These are phyloP conservation scores for Lasioglossum figueresi DNA, from an alignment of 2,888 invertebrate species.

Conservation along the genomic window DNA sequence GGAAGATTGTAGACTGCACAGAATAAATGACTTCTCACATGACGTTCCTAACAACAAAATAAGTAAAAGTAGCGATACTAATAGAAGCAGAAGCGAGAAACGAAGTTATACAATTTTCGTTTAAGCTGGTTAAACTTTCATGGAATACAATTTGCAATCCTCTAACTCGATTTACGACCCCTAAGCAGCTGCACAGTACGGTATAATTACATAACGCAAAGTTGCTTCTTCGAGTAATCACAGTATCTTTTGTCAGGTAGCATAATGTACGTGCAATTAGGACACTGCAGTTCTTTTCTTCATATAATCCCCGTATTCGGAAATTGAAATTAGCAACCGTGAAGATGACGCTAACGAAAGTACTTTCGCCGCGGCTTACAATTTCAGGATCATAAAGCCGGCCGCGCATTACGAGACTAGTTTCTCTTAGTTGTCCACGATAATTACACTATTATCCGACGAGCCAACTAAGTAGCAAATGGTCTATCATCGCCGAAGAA, in stretches of 20 bases:
- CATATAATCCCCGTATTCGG: constrained; percentile 13
- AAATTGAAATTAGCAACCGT: constrained; percentile 36
- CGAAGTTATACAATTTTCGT: not conserved
- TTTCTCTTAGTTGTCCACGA: constrained; percentile 50
- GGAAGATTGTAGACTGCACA: not conserved
- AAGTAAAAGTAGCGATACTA: not conserved
- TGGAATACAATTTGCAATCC: not conserved
- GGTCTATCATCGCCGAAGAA: constrained; percentile 28
- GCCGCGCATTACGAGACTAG: constrained; percentile 24
- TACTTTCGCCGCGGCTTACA: constrained; percentile 35
- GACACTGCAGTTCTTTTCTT: not conserved
- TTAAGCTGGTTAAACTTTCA: not conserved
- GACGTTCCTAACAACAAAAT: not conserved
- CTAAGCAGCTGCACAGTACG: not conserved
- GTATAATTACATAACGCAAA: not conserved
- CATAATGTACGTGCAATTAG: constrained; percentile 17
- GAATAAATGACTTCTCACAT: not conserved
- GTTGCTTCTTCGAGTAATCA: not conserved
- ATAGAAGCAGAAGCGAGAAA: not conserved
- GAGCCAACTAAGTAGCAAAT: constrained; percentile 15
- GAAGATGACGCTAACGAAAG: constrained; percentile 49
- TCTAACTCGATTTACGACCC: not conserved
- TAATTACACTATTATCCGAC: constrained; percentile 46
- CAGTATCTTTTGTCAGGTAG: constrained; percentile 32
- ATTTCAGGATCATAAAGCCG: constrained; percentile 61